Evolutionary conservation across 2,113 vertebrate species (phyloP).

Genomic region (Menidia beryllina): DNA sequence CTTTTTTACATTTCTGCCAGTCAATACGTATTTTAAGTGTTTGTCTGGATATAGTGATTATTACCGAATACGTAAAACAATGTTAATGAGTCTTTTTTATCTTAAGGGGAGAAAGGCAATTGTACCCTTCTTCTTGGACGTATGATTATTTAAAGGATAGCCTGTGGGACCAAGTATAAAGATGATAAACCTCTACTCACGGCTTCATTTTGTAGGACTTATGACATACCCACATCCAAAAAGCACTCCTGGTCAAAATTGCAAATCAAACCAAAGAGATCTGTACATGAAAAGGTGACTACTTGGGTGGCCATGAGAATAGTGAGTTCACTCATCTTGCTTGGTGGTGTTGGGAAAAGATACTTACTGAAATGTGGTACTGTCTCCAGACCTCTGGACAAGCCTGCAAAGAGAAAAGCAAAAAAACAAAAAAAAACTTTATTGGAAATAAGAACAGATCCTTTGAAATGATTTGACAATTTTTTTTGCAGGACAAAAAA

Average conservation of each 20-base stretch:
- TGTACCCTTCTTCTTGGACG: no score
- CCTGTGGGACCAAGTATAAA: no score
- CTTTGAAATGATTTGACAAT: neutral
- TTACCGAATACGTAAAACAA: no score
- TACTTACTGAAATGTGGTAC: slow-evolving; percentile 97
- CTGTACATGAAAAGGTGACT: neutral
- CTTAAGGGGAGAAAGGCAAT: no score
- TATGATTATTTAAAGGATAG: no score
- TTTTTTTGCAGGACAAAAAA: neutral
- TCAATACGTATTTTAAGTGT: no score
- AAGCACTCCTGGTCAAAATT: neutral
- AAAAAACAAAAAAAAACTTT: slow-evolving; percentile 13
- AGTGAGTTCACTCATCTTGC: neutral
- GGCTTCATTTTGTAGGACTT: no score
- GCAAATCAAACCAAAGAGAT: neutral
- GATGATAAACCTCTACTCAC: no score
- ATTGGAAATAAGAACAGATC: neutral
- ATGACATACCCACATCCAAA: no score
- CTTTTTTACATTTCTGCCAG: no score
- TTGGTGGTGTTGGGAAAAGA: slow-evolving; percentile 4
- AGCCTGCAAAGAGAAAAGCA: slow-evolving; percentile 78
- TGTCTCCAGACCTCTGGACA: slow-evolving; percentile 99
- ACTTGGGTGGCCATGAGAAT: neutral
- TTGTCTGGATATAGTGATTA: no score
- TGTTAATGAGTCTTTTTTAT: no score